Base-by-base conservation (phyloP, 2,113 vertebrate genomes). In the Budorcas taxicolor region DNA sequence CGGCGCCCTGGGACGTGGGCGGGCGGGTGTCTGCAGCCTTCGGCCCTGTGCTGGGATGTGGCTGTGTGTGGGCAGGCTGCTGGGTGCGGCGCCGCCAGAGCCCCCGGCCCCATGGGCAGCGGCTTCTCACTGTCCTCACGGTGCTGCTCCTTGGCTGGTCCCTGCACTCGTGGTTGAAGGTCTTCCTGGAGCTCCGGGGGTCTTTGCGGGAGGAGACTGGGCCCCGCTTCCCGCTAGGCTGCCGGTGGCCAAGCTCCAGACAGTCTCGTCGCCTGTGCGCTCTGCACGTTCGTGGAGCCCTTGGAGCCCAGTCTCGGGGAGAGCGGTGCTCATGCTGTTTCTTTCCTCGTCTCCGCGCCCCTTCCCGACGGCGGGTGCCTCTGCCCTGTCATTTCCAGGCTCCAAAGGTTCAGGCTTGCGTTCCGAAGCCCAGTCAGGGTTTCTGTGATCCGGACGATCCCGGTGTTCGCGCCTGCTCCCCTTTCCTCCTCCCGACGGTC, bases 91-190 rank as follows among this genome's bases (percentile, higher is more conserved):
- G 9, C n/a, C 7, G 33, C 25, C 17, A 9, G 10, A 2, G 1
- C 27, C 27, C 13, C 21, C 21, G 5, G 11, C 3, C 40, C 1
- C 3, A 10, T 2, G 25, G 7, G 8, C 33, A 31, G 9, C 0
- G 10, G 87, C 33, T 0, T 23, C 15, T 23, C 1, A 2, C 29
- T 36, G 16, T 33, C 29, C 1, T 21, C 0, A 14, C 3, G 2
- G n/a, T 6, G 58, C 43, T 29, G 33, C 8, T 53, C 19, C 1
- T 6, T n/a, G 3, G 11, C 5, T 3, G 1, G 29, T 31, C 31
- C 55, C 21, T 47, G 4, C 6, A 3, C 4, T 53, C 6, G 29
- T 6, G 55, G 23, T 40, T 27, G 7, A 17, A 60, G 3, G 17
- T 6, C 4, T 10, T n/a, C 50, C 13, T 16, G 12, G 33, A 14